Conservation (phyloP, 2,888 invertebrate species). For the Camptogramma bilineatum region DNA sequence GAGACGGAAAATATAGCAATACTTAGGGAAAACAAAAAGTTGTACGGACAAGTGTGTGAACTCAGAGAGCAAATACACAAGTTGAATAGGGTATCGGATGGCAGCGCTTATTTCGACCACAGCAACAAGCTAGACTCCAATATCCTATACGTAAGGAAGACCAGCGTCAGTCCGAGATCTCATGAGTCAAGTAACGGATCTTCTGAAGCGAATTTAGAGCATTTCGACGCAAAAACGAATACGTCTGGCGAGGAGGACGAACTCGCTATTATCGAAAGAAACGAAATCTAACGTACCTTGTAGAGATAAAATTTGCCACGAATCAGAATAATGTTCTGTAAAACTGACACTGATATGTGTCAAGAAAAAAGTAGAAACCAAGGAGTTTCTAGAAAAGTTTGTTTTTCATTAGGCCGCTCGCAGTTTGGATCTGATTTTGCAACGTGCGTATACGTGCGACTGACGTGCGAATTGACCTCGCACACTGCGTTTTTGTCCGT, state of each 20-base stretch:
- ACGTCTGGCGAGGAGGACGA: slow-evolving; percentile 80
- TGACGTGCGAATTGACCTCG: no score
- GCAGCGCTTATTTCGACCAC: slow-evolving; percentile 65
- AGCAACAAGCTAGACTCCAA: slow-evolving; percentile 68
- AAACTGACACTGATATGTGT: background rate
- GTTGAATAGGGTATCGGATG: slow-evolving; percentile 77
- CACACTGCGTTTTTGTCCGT: no score
- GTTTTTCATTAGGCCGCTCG: no score
- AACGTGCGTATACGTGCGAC: no score
- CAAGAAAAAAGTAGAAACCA: background rate
- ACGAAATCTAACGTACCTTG: slow-evolving; percentile 52
- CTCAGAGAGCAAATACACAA: slow-evolving; percentile 79
- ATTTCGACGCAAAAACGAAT: slow-evolving; percentile 73
- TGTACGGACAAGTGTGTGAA: slow-evolving; percentile 83
- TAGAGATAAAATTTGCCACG: slow-evolving; percentile 13
- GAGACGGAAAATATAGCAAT: slow-evolving; percentile 95
- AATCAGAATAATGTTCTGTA: background rate
- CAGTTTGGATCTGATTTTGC: no score
- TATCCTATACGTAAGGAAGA: slow-evolving; percentile 73
- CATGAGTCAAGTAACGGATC: slow-evolving; percentile 79
- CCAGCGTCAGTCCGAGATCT: slow-evolving; percentile 74
- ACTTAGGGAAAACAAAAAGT: slow-evolving; percentile 95
- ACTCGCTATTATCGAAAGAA: slow-evolving; percentile 74
- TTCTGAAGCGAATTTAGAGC: slow-evolving; percentile 73
- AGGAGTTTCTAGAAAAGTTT: no score